These are phyloP conservation scores for Zaprionus nigranus DNA, from an alignment of 1,140 invertebrate genomes.

Conservation along the genomic window DNA sequence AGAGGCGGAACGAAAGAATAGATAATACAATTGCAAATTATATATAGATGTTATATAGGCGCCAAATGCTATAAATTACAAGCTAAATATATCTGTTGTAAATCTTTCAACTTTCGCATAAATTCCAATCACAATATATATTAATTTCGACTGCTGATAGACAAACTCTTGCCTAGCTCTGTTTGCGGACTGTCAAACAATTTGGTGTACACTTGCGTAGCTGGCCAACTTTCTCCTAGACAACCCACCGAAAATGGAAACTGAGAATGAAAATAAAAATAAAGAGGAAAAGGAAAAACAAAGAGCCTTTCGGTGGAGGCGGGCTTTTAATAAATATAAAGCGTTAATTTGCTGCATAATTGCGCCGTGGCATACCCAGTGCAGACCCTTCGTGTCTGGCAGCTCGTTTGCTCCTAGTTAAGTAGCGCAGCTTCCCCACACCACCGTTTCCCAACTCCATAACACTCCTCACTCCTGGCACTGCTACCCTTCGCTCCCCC, in stretches of 20 bases:
- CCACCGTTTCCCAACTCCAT: slow-evolving; percentile 1
- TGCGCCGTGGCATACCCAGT: slow-evolving; percentile 73
- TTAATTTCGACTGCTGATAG: slow-evolving; percentile 46
- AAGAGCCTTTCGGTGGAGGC: slow-evolving; percentile 54
- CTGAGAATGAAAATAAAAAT: slow-evolving; percentile 10
- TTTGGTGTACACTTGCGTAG: slow-evolving; percentile 9
- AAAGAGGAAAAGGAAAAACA: slow-evolving; percentile 19
- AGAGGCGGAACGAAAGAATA: no score
- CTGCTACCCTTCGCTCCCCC: neutral
- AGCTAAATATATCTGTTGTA: neutral
- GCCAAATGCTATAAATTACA: neutral
- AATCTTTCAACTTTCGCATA: slow-evolving; percentile 22
- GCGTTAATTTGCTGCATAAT: slow-evolving; percentile 82
- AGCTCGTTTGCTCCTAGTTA: slow-evolving; percentile 64
- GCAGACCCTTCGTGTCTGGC: slow-evolving; percentile 58
- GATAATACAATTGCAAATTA: neutral
- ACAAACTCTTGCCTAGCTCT: slow-evolving; percentile 18
- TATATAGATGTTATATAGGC: neutral
- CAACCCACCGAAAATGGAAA: slow-evolving; percentile 41
- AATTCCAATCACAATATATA: slow-evolving; percentile 67
- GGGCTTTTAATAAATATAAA: slow-evolving; percentile 82
- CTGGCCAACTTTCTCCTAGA: slow-evolving; percentile 15
- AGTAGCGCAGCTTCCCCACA: slow-evolving; percentile 71
- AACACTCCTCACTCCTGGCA: neutral
- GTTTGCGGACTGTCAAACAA: slow-evolving; percentile 57